phyloP scores from a whole-genome alignment of 2,797 vertebrate species.

The Crypturellus tataupa region DNA sequence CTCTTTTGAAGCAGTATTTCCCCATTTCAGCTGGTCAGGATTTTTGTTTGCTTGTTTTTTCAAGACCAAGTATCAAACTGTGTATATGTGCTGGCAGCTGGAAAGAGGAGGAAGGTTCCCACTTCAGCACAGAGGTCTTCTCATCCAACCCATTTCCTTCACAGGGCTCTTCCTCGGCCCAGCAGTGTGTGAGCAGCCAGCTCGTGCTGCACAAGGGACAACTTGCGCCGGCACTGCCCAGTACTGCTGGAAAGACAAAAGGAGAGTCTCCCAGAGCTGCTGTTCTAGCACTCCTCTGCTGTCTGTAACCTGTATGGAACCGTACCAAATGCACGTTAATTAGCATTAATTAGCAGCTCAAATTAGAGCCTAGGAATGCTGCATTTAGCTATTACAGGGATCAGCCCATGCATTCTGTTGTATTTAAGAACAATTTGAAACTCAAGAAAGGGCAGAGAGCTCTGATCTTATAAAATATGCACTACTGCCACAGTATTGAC shows the following conservation, averaged over 20 bases:
- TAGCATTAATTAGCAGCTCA: neutral
- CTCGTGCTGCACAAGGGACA: neutral
- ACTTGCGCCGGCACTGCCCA: neutral
- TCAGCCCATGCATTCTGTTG: neutral
- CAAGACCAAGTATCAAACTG: neutral
- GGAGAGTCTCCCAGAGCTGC: neutral
- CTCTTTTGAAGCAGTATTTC: neutral
- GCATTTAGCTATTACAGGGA: neutral
- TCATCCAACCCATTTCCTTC: neutral
- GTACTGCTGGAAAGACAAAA: constrained; percentile 13
- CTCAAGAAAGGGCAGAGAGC: neutral
- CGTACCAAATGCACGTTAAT: neutral
- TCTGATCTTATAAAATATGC: neutral
- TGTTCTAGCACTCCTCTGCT: neutral
- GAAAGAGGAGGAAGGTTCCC: neutral
- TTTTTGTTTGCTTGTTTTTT: neutral
- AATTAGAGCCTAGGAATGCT: neutral
- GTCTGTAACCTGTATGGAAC: neutral
- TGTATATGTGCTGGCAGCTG: neutral
- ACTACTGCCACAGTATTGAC: neutral
- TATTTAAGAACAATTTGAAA: constrained; percentile 11
- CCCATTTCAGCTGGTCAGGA: neutral
- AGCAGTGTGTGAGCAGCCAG: neutral
- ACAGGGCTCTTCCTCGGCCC: neutral
- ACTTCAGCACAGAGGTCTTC: neutral